These are phyloP conservation scores for Monodelphis domestica DNA, from an alignment of 2,797 vertebrate genomes.

Conservation along the genomic window DNA sequence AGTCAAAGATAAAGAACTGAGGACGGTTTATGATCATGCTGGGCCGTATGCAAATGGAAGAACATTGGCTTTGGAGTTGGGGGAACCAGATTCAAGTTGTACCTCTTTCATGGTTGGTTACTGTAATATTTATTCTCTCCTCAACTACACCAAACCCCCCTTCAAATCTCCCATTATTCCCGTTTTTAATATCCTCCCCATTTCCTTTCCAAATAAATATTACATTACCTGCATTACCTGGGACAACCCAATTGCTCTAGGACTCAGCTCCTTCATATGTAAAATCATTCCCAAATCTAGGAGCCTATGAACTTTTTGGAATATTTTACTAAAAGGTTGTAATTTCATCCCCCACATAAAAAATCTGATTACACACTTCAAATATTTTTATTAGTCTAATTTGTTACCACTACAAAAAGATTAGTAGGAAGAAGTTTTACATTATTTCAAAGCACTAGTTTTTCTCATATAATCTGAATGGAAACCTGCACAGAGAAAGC, in stretches of 20 bases:
- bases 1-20: not conserved
- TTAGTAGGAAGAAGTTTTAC: not conserved
- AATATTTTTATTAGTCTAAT: slow-evolving; percentile 7
- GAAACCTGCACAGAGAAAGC: not conserved
- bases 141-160: too few relatives aligned
- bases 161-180: too few relatives aligned
- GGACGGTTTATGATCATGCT: not conserved
- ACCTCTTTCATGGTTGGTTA: not conserved
- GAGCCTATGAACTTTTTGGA: too few relatives aligned
- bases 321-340: too few relatives aligned
- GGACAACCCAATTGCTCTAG: not conserved
- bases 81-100: not conserved
- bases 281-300: not conserved
- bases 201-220: too few relatives aligned
- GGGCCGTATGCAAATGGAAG: not conserved
- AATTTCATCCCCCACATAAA: too few relatives aligned
- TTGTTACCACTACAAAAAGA: slow-evolving; percentile 22
- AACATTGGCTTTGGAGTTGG: not conserved
- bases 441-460: slow-evolving; percentile 1
- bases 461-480: slow-evolving; percentile 8
- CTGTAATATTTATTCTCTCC: too few relatives aligned
- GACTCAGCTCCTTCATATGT: not conserved
- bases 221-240: too few relatives aligned
- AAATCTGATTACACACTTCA: not conserved
- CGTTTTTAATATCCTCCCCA: too few relatives aligned